Conservation (phyloP, 2,113 vertebrate genomes). For the Sander lucioperca region DNA sequence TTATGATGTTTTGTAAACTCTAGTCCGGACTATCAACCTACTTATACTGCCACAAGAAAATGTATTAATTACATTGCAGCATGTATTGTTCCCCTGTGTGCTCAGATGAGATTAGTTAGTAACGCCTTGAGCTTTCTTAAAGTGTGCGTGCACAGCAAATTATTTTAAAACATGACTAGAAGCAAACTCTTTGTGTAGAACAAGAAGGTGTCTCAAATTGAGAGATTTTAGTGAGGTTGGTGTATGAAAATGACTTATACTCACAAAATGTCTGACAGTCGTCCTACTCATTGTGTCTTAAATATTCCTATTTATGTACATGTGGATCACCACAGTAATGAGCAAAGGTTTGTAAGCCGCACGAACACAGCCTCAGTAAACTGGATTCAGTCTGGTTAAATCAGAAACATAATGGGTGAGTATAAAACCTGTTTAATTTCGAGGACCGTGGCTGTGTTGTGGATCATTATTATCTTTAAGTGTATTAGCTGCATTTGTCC, state of each 20-base stretch:
- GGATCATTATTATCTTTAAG: background rate
- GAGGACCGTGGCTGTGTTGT: no score
- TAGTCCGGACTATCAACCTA: background rate
- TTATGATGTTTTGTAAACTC: background rate
- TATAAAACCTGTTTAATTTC: background rate
- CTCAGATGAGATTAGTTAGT: constrained; percentile 15
- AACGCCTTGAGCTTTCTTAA: constrained; percentile 7
- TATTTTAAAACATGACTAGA: constrained; percentile 11
- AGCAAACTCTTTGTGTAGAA: constrained; percentile 6
- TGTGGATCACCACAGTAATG: background rate
- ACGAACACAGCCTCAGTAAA: background rate
- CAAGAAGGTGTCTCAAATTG: background rate
- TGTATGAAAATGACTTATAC: background rate
- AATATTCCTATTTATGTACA: constrained; percentile 1
- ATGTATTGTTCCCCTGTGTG: background rate
- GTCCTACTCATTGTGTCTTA: background rate
- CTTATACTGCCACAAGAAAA: background rate
- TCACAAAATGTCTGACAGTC: background rate
- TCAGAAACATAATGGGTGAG: background rate
- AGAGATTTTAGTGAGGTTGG: background rate
- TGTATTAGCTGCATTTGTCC: background rate
- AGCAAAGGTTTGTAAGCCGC: background rate
- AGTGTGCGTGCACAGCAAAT: background rate
- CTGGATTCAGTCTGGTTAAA: background rate
- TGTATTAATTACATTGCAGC: background rate